Percentiles rank a stretch among this genome's conserved stretches.
Conservation (phyloP, 92 coral and sea anemone species). For the Epizoanthus scotinus region DNA sequence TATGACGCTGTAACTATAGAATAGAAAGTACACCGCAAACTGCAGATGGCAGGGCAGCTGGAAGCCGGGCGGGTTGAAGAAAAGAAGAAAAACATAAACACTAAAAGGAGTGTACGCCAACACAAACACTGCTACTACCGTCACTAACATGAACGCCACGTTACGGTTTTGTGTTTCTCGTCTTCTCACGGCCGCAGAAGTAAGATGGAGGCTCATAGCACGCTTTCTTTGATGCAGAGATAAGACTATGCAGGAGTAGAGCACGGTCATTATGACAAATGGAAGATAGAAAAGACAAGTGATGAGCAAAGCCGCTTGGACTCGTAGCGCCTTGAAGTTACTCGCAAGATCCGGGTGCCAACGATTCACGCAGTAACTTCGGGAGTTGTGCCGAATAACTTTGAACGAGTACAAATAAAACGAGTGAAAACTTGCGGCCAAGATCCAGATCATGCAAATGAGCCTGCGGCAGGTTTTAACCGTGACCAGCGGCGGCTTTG, state of each 20-base stretch:
- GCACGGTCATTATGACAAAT: neutral
- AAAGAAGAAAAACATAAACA: neutral
- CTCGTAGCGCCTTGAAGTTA: neutral
- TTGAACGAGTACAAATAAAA: slow-evolving; percentile 13
- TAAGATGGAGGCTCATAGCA: neutral
- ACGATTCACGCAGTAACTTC: neutral
- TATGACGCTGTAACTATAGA: slow-evolving; percentile 27
- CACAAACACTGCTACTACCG: slow-evolving; percentile 24
- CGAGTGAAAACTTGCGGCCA: slow-evolving; percentile 10
- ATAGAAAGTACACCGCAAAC: slow-evolving; percentile 21
- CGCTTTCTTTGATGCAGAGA: slow-evolving; percentile 21
- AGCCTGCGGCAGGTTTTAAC: neutral
- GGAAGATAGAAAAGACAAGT: slow-evolving; percentile 6
- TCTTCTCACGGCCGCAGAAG: slow-evolving; percentile 18
- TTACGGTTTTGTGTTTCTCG: slow-evolving; percentile 28
- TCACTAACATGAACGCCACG: slow-evolving; percentile 20
- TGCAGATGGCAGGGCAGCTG: slow-evolving; percentile 10
- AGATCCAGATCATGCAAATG: slow-evolving; percentile 17
- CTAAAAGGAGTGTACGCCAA: slow-evolving; percentile 20
- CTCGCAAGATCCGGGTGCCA: slow-evolving; percentile 1
- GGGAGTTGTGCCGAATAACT: neutral
- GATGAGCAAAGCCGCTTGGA: slow-evolving; percentile 7
- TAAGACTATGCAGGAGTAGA: slow-evolving; percentile 22
- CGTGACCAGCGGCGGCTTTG: slow-evolving; percentile 10
- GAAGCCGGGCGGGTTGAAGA: slow-evolving; percentile 5